Percentiles rank a stretch among this genome's conserved stretches.
Evolutionary conservation across 2,797 vertebrate genomes (phyloP).

Genomic region (Otolemur crassicaudatus): DNA sequence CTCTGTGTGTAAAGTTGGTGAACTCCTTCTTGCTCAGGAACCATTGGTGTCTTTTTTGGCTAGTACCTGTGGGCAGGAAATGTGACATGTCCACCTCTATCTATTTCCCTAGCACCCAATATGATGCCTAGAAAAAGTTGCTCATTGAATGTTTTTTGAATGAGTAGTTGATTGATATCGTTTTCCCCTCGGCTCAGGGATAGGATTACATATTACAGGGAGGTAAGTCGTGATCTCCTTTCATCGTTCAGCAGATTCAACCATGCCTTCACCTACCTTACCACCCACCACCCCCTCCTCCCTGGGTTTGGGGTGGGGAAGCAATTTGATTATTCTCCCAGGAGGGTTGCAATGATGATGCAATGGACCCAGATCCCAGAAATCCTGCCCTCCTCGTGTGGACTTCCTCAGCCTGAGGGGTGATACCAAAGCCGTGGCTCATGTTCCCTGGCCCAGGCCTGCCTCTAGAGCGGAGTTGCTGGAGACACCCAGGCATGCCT

Average conservation of each 20-base stretch:
- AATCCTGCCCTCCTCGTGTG: background rate
- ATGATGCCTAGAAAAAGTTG: background rate
- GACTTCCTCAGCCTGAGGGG: background rate
- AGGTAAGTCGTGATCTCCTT: background rate
- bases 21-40: background rate
- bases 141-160: background rate
- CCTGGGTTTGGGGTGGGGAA: background rate
- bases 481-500: background rate
- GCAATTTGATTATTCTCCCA: background rate
- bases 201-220: background rate
- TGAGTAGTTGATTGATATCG: background rate
- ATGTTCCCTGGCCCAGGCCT: background rate
- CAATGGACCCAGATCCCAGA: background rate
- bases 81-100: background rate
- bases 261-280: background rate
- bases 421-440: background rate
- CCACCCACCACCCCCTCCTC: background rate
- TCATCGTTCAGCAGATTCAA: background rate
- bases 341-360: background rate
- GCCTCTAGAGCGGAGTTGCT: background rate
- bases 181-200: background rate
- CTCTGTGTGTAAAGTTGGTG: background rate
- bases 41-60: background rate
- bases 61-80: background rate
- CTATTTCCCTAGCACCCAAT: background rate